Evolutionary conservation across 2,797 vertebrate species (phyloP), one percentile per base, ranked within the genome.

Genomic region (Alca torda): DNA sequence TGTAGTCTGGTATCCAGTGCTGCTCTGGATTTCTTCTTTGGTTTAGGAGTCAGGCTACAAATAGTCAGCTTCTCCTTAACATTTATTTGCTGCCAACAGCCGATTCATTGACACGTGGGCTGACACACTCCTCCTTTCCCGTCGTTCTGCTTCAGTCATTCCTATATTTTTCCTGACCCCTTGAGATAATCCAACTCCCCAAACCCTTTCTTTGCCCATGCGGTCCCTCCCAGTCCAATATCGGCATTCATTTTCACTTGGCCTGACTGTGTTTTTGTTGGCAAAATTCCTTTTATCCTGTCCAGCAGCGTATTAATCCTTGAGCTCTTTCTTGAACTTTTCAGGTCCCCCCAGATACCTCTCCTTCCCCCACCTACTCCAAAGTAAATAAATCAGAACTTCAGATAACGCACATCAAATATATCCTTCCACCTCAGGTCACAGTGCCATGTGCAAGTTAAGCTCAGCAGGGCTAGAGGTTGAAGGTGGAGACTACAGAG

Each of bases 31-130:
- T 97, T 95, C 81, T 95, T 93, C 83, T 92, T 86, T 70, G 79
- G 65, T 96, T 94, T 92, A 95, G 82, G 59, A 96, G 86, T 92
- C 76, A 76, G 61, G 23, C 84, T 97, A 89, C 92, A 93, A 93
- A 94, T 51, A 94, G 81, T 94, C 75, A 86, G 43, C 82, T 95
- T 61, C 82, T 97, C 46, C 68, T 89, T 93, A 89, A 89, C 65
- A 64, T 91, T 94, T 91, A 59, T 24, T 39, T 87, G 23, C 65
- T 94, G 93, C 89, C 94, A 95, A 51, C 43, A 94, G 54, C 25
- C 39, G 0, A 92, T 93, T 95, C 87, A 95, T 63, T 94, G 95
- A 95, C 92, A 88, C 6, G 37, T 88, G 76, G 73, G 82, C 69
- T 7, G 77, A 45, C 69, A 67, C 45, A 75, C 43, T 78, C 75